These are phyloP conservation scores for Campoplex capitator DNA, from an alignment of 2,888 invertebrate genomes.

Conservation along the genomic window DNA sequence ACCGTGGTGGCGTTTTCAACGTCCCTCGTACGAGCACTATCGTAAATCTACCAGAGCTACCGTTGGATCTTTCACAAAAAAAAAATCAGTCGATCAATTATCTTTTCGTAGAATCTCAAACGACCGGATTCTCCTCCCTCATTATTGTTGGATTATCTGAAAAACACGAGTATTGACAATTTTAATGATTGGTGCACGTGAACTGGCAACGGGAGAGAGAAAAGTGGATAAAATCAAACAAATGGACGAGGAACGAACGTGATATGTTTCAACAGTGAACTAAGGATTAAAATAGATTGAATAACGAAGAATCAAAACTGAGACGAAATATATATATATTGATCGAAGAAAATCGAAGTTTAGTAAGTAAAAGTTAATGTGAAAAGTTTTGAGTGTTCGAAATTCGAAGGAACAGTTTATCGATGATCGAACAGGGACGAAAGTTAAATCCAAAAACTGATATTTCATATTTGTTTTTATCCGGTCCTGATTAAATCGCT, in stretches of 20 bases:
- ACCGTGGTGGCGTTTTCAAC: conserved; percentile 23
- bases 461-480: conserved; percentile 10
- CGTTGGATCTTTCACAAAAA: neutral
- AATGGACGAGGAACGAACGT: neutral
- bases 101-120: neutral
- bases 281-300: neutral
- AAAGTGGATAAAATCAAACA: neutral
- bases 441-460: conserved; percentile 15
- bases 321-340: neutral
- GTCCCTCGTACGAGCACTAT: conserved; percentile 11
- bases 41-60: conserved; percentile 43
- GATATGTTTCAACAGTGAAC: neutral
- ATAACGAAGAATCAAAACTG: neutral
- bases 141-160: neutral
- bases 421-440: neutral
- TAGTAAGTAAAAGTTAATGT: conserved; percentile 1
- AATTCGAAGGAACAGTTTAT: neutral
- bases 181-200: conserved; percentile 2
- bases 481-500: neutral
- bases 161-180: conserved; percentile 7
- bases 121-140: neutral
- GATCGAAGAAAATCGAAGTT: neutral
- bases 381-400: neutral
- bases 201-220: neutral
- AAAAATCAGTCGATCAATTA: neutral